These are phyloP conservation scores for Metellina segmentata DNA, from an alignment of 2,888 invertebrate genomes.

Conservation along the genomic window DNA sequence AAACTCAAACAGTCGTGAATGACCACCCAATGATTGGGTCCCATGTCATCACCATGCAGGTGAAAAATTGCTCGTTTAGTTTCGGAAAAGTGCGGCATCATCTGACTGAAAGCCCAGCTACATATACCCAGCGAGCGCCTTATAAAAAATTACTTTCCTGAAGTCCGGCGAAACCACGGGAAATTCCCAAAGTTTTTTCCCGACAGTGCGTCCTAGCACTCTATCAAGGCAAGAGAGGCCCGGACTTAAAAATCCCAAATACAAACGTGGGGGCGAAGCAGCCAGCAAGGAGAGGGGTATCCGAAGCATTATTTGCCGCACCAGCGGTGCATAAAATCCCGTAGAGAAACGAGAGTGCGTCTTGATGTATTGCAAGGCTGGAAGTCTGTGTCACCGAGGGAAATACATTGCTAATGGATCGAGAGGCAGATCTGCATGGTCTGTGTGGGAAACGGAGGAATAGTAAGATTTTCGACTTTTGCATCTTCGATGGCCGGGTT, in stretches of 20 bases:
- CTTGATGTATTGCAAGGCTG: conserved; percentile 72
- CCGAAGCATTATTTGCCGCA: conserved; percentile 75
- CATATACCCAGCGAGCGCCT: conserved; percentile 20
- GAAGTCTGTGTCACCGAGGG: conserved; percentile 65
- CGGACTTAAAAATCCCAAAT: conserved; percentile 67
- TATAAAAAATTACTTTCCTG: conserved; percentile 71
- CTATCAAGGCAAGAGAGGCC: conserved; percentile 48
- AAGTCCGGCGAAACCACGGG: conserved; percentile 66
- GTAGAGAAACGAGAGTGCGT: conserved; percentile 59
- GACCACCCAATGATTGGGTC: neutral
- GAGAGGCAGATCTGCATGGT: conserved; percentile 72
- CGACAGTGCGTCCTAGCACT: conserved; percentile 48
- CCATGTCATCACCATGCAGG: neutral
- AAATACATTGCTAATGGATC: conserved; percentile 76
- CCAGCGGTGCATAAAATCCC: conserved; percentile 76
- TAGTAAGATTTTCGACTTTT: conserved; percentile 74
- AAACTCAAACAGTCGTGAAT: neutral
- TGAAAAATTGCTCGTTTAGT: conserved; percentile 47
- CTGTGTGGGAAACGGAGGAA: conserved; percentile 57
- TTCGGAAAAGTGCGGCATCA: conserved; percentile 18
- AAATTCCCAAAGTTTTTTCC: conserved; percentile 46
- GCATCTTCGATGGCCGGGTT: conserved; percentile 65
- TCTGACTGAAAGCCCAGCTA: conserved; percentile 34
- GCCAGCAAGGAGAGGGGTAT: neutral
- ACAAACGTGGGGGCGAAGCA: conserved; percentile 27